Conservation (phyloP, 2,888 invertebrate genomes). For the Leptinotarsa peninsularis region DNA sequence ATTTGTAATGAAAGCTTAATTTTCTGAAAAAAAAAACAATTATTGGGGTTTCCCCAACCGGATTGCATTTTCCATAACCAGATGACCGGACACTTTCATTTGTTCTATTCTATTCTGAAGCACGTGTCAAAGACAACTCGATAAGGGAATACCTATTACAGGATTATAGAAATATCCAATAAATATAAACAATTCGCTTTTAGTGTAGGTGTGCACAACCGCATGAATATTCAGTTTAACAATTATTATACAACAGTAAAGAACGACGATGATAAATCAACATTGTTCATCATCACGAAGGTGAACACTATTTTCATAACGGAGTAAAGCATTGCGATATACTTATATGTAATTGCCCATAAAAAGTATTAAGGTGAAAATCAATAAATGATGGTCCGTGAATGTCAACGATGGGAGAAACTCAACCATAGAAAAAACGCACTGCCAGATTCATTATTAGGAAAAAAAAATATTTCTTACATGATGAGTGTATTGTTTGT, state of each 20-base stretch:
- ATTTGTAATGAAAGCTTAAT: too few species aligned
- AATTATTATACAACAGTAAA: constrained; percentile 7
- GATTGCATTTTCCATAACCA: neutral
- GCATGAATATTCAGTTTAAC: constrained; percentile 8
- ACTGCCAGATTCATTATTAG: too few species aligned
- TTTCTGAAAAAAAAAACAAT: too few species aligned
- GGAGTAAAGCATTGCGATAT: neutral
- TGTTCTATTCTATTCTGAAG: neutral
- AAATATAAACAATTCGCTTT: neutral
- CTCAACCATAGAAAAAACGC: too few species aligned
- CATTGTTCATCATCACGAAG: constrained; percentile 2
- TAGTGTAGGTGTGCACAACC: neutral
- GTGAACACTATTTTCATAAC: neutral
- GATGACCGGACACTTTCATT: constrained; percentile 5
- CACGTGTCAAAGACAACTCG: neutral
- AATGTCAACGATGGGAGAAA: neutral
- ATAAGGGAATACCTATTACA: neutral
- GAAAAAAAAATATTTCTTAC: too few species aligned
- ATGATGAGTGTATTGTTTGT: too few species aligned
- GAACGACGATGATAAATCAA: constrained; percentile 9
- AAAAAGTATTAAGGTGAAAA: neutral
- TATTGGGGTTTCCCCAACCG: neutral
- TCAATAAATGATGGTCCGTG: neutral
- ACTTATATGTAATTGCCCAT: constrained; percentile 1
- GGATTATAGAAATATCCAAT: neutral